These are phyloP conservation scores for Lepisosteus osseus DNA, from an alignment of 2,113 vertebrate species.

Conservation along the genomic window DNA sequence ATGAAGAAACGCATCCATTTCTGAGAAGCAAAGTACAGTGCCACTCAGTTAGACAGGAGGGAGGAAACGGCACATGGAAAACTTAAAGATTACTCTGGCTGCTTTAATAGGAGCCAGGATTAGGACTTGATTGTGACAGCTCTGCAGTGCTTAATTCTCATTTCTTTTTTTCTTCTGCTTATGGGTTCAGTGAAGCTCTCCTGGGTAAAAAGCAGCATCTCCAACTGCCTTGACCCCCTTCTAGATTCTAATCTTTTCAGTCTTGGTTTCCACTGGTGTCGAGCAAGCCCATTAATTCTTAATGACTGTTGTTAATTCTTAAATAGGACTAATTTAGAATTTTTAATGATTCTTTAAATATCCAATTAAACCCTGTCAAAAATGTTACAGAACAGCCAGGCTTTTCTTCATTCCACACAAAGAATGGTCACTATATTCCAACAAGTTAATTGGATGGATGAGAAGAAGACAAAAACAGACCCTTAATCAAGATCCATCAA, in stretches of 20 bases:
- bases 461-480: conserved; percentile 16
- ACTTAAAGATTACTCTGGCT: neutral
- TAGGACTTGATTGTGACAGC: neutral
- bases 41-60: no score
- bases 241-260: conserved; percentile 83
- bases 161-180: conserved; percentile 21
- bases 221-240: conserved; percentile 81
- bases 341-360: conserved; percentile 91
- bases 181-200: conserved; percentile 47
- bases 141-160: neutral
- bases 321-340: conserved; percentile 93
- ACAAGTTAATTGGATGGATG: conserved; percentile 31
- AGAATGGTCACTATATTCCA: conserved; percentile 26
- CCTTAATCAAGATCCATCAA: conserved; percentile 19
- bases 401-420: neutral
- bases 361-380: conserved; percentile 78
- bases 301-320: conserved; percentile 89
- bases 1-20: no score
- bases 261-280: conserved; percentile 78
- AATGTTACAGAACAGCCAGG: conserved; percentile 29
- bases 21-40: no score
- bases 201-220: conserved; percentile 77
- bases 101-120: conserved; percentile 10
- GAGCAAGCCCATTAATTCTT: conserved; percentile 89
- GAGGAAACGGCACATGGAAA: neutral